Percentiles rank a stretch among this genome's conserved stretches.
phyloP scores from a whole-genome alignment of 2,797 vertebrate genomes.

The Hypotaenidia okinawae region DNA sequence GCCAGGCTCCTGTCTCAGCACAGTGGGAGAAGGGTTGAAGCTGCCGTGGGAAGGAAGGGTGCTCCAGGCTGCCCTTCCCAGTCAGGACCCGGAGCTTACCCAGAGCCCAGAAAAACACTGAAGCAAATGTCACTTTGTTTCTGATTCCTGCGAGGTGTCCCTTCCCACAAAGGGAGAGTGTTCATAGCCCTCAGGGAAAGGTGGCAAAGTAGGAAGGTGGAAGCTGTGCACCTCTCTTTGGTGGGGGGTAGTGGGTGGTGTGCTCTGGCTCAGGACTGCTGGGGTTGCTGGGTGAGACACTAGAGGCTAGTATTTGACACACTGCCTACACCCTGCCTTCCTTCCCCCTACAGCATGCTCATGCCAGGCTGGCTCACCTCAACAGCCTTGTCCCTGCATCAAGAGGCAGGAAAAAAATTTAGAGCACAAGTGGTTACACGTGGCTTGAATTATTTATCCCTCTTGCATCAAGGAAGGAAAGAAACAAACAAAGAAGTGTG shows the following conservation, averaged over 20 bases:
- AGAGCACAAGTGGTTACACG: conserved; percentile 75
- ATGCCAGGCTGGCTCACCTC: not conserved
- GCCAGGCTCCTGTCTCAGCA: not conserved
- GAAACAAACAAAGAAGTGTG: not conserved
- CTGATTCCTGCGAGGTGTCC: not conserved
- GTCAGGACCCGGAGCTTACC: not conserved
- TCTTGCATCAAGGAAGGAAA: conserved; percentile 58
- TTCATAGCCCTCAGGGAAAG: not conserved
- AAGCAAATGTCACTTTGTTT: not conserved
- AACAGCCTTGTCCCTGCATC: conserved; percentile 52
- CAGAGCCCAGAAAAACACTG: not conserved
- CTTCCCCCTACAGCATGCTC: not conserved
- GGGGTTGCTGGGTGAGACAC: not conserved
- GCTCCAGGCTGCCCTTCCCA: not conserved
- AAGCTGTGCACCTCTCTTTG: not conserved
- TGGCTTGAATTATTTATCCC: conserved; percentile 83
- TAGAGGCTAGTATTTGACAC: not conserved
- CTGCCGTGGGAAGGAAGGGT: not conserved
- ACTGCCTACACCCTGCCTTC: not conserved
- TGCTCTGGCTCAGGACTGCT: not conserved
- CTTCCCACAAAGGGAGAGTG: not conserved
- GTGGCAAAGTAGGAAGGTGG: not conserved
- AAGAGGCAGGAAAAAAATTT: conserved; percentile 76
- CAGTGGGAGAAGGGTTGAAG: conserved; percentile 1
- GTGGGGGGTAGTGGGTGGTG: not conserved